Base-by-base conservation (phyloP, 2,888 invertebrate genomes). In the Euzetes globulus region DNA sequence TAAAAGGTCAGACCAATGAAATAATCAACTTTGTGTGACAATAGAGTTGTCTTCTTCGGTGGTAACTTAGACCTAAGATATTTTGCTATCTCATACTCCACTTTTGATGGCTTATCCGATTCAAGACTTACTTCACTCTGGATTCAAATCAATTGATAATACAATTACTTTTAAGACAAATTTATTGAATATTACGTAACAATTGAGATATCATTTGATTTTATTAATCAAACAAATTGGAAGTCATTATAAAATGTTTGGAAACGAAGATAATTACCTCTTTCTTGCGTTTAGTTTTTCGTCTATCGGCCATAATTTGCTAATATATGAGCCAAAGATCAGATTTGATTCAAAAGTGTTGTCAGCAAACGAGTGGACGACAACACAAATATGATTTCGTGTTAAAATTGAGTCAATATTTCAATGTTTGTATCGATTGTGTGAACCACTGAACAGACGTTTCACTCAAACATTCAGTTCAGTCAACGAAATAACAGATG, bases 11-110 rank as follows among this genome's bases (percentile, higher is more conserved):
- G 85, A 88, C 94, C 93, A 78, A 93, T 93, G 81, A 98, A 98
- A 84, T 96, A 98, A 82, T 95, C 93, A 4, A 98, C 97, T 83
- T 94, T 91, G 83, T 98, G 97, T 81, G 92, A 94, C 72, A 96
- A 87, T 82, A 98, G 94, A 83, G 95, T 96, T 0, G 96, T 97
- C 83, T 92, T 94, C 85, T 97, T 96, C 3, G 90, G 91, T 47
- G 92, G 94, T 29, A 96, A 90, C 84, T 95, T 94, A 78, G 92
- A 91, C 73, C 93, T 90, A 79, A 99, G 85, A 91, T 94, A 96
- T 83, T 94, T 94, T 0, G 96, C 98, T 65, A 99, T 88, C 0
- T 89, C 87, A 83, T 93, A 94, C 83, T 98, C 96, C 75, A 94
- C 91, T 83, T 94, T 95, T 0, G 90, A 72, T 9, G 79, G 77